Percentiles rank a stretch among this genome's conserved stretches.
Conservation (phyloP, 1,140 invertebrate genomes). For the Hylaeus anthracinus region DNA sequence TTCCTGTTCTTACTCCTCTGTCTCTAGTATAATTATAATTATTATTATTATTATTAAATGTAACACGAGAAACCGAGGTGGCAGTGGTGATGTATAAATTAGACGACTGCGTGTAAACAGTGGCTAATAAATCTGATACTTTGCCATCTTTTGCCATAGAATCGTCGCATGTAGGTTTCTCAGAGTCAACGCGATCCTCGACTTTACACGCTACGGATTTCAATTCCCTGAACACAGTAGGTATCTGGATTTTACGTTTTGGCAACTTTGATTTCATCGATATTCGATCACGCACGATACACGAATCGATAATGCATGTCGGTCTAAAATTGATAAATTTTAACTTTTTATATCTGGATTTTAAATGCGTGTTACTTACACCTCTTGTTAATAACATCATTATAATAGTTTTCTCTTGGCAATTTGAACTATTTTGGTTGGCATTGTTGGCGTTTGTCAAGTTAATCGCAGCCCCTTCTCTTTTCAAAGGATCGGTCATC, state of each 20-base stretch:
- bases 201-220: neutral
- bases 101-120: conserved; percentile 35
- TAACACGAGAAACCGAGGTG: conserved; percentile 12
- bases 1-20: neutral
- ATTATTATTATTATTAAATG: neutral
- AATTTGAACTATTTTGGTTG: neutral
- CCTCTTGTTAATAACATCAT: conserved; percentile 10
- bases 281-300: neutral
- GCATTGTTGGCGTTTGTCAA: neutral
- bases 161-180: too few species aligned
- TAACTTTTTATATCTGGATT: conserved; percentile 7
- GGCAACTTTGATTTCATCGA: neutral
- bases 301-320: neutral
- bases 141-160: neutral
- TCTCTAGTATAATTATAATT: neutral
- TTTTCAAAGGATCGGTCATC: neutral
- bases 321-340: conserved; percentile 18
- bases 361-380: conserved; percentile 9
- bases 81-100: conserved; percentile 28
- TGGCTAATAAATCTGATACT: conserved; percentile 6
- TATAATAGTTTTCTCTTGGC: neutral
- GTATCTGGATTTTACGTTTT: conserved; percentile 1
- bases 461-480: neutral
- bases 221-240: conserved; percentile 1
- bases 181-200: neutral